Base-by-base conservation (phyloP, 2,113 vertebrate genomes). In the Gymnorhina tibicen region DNA sequence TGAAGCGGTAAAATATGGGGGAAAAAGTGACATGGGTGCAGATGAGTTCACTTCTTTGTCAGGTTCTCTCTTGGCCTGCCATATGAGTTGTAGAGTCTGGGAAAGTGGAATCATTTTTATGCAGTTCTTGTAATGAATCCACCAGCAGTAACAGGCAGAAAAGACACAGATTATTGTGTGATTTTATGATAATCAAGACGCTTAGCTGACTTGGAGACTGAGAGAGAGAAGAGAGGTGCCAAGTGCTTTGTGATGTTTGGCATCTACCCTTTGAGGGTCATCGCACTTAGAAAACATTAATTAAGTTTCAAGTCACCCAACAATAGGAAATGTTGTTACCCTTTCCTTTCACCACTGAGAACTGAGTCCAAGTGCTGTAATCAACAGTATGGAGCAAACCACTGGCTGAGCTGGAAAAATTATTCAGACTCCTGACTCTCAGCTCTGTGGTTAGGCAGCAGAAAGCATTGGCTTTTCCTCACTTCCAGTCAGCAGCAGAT, bases 201-300 rank as follows among this genome's bases (percentile, higher is more conserved):
- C 69, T 60, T 84, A 67, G 86, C 42, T 90, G 81, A 95, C 90
- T 95, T 93, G 52, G 55, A 73, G 77, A 60, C 72, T 73, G 68
- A 76, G 35, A 91, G 68, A 63, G 64, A 84, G 86, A 70, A 85
- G 60, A 46, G 52, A 72, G 53, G 44, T 76, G 44, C 78, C 62
- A 95, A 94, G 60, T 85, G 87, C 89, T 95, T 91, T 63, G 86
- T 93, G 88, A 92, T 94, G 83, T 93, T 94, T 94, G 92, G 88
- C 93, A 50, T 92, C 91, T 93, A 80, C 80, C 79, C 73, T 93
- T 91, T 87, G 88, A 96, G 73, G 92, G 70, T 91, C 83, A 72
- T 78, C 89, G 67, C 92, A 62, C 64, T 41, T 44, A 58, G 89
- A 89, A 96, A 96, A 95, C 78, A 79, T 95, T 94, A 86, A 95